Evolutionary conservation across 2,113 vertebrate species (phyloP), one percentile per base, ranked within the genome.

Genomic region (Corythaixoides concolor): DNA sequence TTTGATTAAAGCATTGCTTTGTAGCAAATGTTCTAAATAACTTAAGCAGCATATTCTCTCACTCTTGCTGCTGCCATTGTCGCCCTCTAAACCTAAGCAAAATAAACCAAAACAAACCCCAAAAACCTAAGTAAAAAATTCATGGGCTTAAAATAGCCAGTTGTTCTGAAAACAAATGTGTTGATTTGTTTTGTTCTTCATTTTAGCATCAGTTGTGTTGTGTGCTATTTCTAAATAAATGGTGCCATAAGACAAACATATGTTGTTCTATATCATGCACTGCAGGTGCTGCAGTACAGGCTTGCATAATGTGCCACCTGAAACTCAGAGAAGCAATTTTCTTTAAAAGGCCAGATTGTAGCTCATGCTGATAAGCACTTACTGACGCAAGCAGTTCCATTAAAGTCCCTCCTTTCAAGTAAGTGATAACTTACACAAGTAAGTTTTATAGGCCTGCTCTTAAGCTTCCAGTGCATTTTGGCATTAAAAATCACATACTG

Each of bases 211-310:
- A 85, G 59, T 74, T 43, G 39, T 87, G 73, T 89, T 87, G 39
- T 66, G n/a, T 94, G 68, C 58, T 85, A 33, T 92, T 95, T 96
- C 91, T 96, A 95, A 97, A 96, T 90, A 97, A 93, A 93, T 86
- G 26, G 50, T 97, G 75, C 60, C 50, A 50, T 84, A 96, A 96
- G 88, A 97, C 28, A 95, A 96, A 75, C 95, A 97, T 95, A 96
- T 95, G 94, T 60, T 91, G 67, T 67, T 96, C 84, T 88, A 75
- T 76, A 91, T 94, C 78, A 85, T 86, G 37, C 77, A 69, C 83
- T 89, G 83, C 95, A 95, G 90, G 94, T 96, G 84, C 75, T 92
- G 64, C 84, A 87, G 50, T 88, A 78, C n/a, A 86, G 39, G 22
- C 62, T 96, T 95, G 87, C 68, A 94, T 94, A 96, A 97, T 93